Conservation (phyloP, 2,888 invertebrate genomes). For the Dyspetes luteomarginatus region DNA sequence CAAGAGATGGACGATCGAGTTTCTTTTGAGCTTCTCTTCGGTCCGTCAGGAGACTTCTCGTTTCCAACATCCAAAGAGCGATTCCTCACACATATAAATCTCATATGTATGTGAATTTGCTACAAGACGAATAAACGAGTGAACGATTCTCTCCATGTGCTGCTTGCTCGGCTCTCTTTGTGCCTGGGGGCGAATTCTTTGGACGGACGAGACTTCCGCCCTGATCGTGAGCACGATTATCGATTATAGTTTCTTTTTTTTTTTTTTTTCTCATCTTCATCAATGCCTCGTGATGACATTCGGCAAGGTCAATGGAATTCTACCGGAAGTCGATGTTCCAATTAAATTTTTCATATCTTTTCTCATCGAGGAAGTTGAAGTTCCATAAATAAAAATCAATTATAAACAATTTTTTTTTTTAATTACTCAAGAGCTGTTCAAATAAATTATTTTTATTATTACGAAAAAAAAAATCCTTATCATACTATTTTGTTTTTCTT, state of each 20-base stretch:
- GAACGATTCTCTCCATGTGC: slow-evolving; percentile 20
- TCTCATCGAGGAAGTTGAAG: too few relatives aligned
- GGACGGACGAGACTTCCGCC: slow-evolving; percentile 47
- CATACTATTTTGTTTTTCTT: neutral
- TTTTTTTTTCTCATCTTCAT: neutral
- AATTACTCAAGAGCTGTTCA: too few relatives aligned
- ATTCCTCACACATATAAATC: slow-evolving; percentile 37
- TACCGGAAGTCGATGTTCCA: neutral
- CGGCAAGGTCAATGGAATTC: neutral
- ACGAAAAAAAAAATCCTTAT: neutral
- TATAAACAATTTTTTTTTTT: neutral
- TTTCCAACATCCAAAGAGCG: slow-evolving; percentile 40
- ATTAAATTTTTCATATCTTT: neutral
- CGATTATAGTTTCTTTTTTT: slow-evolving; percentile 19
- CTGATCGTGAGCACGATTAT: slow-evolving; percentile 26
- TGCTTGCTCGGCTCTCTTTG: slow-evolving; percentile 28
- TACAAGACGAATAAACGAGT: slow-evolving; percentile 1
- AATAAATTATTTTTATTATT: neutral
- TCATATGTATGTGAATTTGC: slow-evolving; percentile 28
- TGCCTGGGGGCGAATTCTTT: slow-evolving; percentile 55
- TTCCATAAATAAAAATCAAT: neutral
- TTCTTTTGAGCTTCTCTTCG: slow-evolving; percentile 45
- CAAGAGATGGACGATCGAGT: slow-evolving; percentile 58
- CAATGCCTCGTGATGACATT: neutral
- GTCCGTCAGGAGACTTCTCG: slow-evolving; percentile 39